These are phyloP conservation scores for Orbicella faveolata DNA, from an alignment of 64 coral and sea anemone species.

Conservation along the genomic window DNA sequence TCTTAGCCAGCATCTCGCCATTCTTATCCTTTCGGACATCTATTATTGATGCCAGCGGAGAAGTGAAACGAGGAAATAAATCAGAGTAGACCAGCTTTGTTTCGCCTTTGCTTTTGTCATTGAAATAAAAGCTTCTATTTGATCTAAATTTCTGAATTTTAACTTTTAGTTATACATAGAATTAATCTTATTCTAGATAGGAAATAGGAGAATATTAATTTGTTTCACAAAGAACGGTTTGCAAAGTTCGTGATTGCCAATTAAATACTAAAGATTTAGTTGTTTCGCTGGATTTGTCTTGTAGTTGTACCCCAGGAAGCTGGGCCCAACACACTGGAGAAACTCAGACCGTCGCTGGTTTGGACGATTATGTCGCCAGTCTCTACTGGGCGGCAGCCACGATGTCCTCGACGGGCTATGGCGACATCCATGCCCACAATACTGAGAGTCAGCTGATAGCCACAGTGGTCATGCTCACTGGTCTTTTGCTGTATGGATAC, in stretches of 20 bases:
- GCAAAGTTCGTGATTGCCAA: not conserved
- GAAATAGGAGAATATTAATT: too few species aligned
- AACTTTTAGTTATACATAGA: too few species aligned
- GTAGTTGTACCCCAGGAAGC: conserved; percentile 43
- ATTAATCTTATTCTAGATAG: too few species aligned
- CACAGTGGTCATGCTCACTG: conserved; percentile 72
- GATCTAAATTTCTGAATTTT: too few species aligned
- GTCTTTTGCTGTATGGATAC: conserved; percentile 82
- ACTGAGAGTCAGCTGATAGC: conserved; percentile 65
- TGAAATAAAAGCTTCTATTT: too few species aligned
- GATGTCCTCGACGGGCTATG: conserved; percentile 91
- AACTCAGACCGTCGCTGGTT: not conserved
- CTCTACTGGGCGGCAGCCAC: conserved; percentile 94
- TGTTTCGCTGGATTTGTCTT: not conserved
- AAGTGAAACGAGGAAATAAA: too few species aligned
- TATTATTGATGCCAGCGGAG: too few species aligned
- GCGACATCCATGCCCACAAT: conserved; percentile 91
- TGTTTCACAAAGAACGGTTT: too few species aligned
- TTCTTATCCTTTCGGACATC: too few species aligned
- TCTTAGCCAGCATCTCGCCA: too few species aligned
- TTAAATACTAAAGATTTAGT: not conserved
- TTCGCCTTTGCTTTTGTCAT: too few species aligned
- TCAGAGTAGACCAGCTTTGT: too few species aligned
- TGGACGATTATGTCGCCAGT: conserved; percentile 58
- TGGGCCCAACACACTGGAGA: conserved; percentile 70